Percentiles rank a stretch among this genome's conserved stretches.
Evolutionary conservation across 2,113 vertebrate species (phyloP).

Genomic region (Connochaetes taurinus): DNA sequence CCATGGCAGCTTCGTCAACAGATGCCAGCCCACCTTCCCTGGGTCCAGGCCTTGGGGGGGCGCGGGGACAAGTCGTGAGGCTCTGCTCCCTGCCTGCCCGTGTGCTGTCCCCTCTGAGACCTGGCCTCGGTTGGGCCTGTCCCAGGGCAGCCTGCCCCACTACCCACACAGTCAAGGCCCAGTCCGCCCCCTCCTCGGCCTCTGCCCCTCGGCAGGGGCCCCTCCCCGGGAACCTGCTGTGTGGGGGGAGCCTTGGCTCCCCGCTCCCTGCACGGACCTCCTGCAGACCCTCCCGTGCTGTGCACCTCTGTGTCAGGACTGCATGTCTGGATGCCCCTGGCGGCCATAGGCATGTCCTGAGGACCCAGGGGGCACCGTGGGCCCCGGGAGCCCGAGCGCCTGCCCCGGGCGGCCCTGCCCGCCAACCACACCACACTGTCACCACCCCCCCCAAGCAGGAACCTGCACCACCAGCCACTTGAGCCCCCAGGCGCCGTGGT

Average conservation of each 20-base stretch:
- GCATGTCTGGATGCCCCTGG: not conserved
- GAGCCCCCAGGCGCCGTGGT: conserved; percentile 65
- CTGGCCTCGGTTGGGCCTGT: not conserved
- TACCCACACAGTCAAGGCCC: not conserved
- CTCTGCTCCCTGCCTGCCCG: no score
- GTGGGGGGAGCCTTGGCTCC: not conserved
- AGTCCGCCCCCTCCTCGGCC: not conserved
- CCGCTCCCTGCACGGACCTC: fast-evolving
- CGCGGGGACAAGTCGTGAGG: fast-evolving
- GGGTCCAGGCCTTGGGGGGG: not conserved
- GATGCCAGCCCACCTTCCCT: not conserved
- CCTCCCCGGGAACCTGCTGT: not conserved
- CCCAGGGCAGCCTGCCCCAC: not conserved
- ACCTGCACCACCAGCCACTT: conserved; percentile 53
- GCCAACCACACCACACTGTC: conserved; percentile 43
- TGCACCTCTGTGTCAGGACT: not conserved
- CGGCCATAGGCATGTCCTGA: no score
- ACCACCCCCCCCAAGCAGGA: conserved; percentile 61
- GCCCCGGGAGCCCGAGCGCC: not conserved
- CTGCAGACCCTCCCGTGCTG: not conserved
- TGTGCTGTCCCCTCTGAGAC: fast-evolving
- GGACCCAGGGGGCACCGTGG: not conserved
- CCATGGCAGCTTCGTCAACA: not conserved
- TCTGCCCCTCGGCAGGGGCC: not conserved
- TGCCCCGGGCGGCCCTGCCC: not conserved